Evolutionary conservation across 2,888 invertebrate species (phyloP).

Genomic region (Dolomedes plantarius): DNA sequence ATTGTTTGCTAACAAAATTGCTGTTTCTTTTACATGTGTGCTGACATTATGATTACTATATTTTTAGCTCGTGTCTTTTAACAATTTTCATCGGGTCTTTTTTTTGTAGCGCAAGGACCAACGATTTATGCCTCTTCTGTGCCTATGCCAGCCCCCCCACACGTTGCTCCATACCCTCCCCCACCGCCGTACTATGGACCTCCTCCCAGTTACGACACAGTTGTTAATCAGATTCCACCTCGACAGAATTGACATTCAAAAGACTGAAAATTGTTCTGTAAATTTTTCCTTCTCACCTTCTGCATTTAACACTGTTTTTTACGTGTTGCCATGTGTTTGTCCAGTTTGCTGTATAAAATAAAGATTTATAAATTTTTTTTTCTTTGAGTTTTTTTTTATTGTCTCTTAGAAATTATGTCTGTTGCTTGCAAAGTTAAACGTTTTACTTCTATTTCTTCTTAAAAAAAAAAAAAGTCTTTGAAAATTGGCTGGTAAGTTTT

Average conservation of each 20-base stretch:
- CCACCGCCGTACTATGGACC: constrained; percentile 62
- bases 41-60: no score
- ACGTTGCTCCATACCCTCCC: constrained; percentile 26
- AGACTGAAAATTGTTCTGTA: neutral
- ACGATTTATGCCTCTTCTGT: neutral
- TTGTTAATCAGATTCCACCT: constrained; percentile 7
- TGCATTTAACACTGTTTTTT: constrained; percentile 10
- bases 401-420: no score
- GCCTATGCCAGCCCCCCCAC: neutral
- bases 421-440: no score
- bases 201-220: constrained; percentile 57
- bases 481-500: no score
- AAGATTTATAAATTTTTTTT: neutral
- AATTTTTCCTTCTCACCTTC: neutral
- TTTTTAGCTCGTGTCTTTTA: no score
- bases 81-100: no score
- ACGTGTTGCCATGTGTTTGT: neutral
- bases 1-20: no score
- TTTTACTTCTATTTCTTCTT: no score
- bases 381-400: no score
- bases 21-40: no score
- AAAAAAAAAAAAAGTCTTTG: no score
- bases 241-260: neutral
- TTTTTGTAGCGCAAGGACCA: neutral
- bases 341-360: neutral